Percentiles rank a stretch among this genome's conserved stretches.
Evolutionary conservation across 1,140 invertebrate genomes (phyloP).

Genomic region (Caenorhabditis remanei): DNA sequence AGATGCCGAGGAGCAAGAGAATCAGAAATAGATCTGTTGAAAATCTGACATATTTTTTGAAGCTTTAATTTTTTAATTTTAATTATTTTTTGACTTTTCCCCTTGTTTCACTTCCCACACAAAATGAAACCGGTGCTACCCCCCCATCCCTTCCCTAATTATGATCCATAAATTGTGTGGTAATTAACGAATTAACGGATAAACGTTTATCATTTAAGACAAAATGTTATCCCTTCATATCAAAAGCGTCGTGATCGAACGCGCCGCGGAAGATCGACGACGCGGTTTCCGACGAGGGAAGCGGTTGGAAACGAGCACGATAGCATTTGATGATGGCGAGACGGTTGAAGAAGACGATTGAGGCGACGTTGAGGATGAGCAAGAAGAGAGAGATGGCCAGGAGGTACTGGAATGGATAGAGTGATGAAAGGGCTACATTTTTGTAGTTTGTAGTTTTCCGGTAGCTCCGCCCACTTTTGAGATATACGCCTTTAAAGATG

Average conservation of each 20-base stretch:
- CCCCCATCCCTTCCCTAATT: too few relatives aligned
- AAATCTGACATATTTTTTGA: background rate
- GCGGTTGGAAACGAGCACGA: slow-evolving; percentile 27
- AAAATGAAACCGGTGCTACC: slow-evolving; percentile 34
- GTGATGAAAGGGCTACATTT: too few relatives aligned
- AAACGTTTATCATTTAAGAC: background rate
- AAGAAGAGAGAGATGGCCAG: background rate
- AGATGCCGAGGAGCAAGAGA: slow-evolving; percentile 54
- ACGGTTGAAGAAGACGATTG: slow-evolving; percentile 13
- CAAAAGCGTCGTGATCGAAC: slow-evolving; percentile 18
- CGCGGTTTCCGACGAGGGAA: slow-evolving; percentile 13
- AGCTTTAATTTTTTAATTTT: slow-evolving; percentile 8
- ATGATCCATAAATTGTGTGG: background rate
- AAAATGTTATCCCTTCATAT: slow-evolving; percentile 39
- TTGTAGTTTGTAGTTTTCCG: too few relatives aligned
- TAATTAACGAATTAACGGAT: background rate
- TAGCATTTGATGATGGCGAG: background rate
- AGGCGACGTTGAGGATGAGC: slow-evolving; percentile 9
- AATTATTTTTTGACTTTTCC: background rate
- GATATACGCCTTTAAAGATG: too few relatives aligned
- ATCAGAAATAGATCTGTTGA: background rate
- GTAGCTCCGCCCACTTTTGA: too few relatives aligned
- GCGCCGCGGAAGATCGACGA: slow-evolving; percentile 22
- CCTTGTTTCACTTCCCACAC: background rate
- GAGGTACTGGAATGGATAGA: slow-evolving; percentile 3